Base-by-base conservation (phyloP, 2,888 invertebrate species). In the Lepidocyrtoides sp. region DNA sequence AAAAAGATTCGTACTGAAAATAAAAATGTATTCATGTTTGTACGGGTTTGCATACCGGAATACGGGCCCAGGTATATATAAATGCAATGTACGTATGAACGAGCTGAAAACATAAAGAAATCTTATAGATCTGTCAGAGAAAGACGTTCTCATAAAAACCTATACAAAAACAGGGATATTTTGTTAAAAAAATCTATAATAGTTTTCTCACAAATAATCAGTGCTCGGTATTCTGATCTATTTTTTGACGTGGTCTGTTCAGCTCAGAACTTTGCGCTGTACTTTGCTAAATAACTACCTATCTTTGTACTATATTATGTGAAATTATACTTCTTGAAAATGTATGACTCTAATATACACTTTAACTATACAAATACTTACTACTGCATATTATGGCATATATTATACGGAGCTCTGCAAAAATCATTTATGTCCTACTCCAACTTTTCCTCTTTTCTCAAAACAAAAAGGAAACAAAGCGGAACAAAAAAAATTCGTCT, bases 391-490 rank as follows among this genome's bases (percentile, higher is more conserved):
- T n/a, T n/a, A n/a, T n/a, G n/a, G n/a, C n/a, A n/a, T n/a, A n/a
- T n/a, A n/a, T n/a, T n/a, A n/a, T n/a, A n/a, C n/a, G n/a, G n/a
- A n/a, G n/a, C n/a, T n/a, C n/a, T 69, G 20, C 41, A 20, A 26
- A 75, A 12, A 14, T 26, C n/a, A 14, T 48, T 12, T 36, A 48
- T 75, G 44, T 4, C 23, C 14, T 48, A 75, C 75, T 75, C 44
- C 48, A 20, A 0, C 2, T 36, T 66, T 8, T 69, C 20, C 20
- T 44, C 7, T 44, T 44, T 75, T 75, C 48, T 48, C 48, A 20
- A 26, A 36, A 48, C 14, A 26, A 72, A n/a, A 26, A 75, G 75
- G 75, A 75, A 75, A 75, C 48, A 75, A 75, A 48, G 26, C 48
- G 26, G 48, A 75, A 26, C 26, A 26, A 75, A 75, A 75, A 48